These are phyloP conservation scores for Heterochromis multidens DNA, from an alignment of 2,113 vertebrate genomes.

Conservation along the genomic window DNA sequence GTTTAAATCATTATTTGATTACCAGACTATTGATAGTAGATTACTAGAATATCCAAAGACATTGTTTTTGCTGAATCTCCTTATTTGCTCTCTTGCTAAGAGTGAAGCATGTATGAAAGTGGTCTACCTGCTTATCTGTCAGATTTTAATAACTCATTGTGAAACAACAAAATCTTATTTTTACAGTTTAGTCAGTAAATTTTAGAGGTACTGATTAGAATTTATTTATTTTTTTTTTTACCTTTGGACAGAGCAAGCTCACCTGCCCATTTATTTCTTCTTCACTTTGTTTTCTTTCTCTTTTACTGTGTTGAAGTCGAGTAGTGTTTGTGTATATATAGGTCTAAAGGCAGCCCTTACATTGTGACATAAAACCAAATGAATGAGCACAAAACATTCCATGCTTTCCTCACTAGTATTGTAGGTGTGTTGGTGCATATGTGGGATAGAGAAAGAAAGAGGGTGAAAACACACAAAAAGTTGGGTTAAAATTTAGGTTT, in stretches of 20 bases:
- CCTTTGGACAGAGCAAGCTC: not conserved
- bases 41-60: no score
- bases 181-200: not conserved
- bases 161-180: not conserved
- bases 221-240: not conserved
- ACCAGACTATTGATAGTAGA: no score
- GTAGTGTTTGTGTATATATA: conserved; percentile 53
- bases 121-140: not conserved
- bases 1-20: no score
- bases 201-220: not conserved
- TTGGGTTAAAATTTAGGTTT: conserved; percentile 15
- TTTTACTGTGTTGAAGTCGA: conserved; percentile 39
- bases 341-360: conserved; percentile 71
- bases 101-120: not conserved
- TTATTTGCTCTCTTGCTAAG: no score
- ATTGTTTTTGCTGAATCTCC: no score
- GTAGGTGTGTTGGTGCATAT: not conserved
- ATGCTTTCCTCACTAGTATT: conserved; percentile 22
- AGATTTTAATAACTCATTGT: not conserved
- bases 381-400: conserved; percentile 54
- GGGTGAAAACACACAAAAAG: not conserved
- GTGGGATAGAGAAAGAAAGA: not conserved
- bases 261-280: not conserved
- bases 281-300: not conserved
- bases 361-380: conserved; percentile 56